phyloP scores from a whole-genome alignment of 2,113 vertebrate genomes.

The Miniopterus natalensis region DNA sequence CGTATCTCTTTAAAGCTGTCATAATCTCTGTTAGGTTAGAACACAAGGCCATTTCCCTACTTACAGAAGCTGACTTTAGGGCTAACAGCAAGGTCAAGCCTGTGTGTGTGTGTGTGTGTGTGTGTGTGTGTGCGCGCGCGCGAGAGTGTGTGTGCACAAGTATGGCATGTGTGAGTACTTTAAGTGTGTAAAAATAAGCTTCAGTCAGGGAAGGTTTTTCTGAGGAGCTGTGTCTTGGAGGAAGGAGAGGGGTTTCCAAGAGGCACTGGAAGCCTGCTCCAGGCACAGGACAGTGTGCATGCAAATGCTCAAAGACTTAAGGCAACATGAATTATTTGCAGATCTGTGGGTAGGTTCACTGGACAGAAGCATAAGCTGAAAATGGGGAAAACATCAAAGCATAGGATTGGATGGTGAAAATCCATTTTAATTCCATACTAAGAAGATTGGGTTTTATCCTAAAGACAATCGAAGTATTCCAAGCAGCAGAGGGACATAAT shows the following conservation, averaged over 20 bases:
- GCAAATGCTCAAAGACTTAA: background rate
- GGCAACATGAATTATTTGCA: background rate
- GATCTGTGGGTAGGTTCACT: background rate
- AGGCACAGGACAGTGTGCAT: background rate
- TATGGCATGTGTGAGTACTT: background rate
- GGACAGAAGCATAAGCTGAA: background rate
- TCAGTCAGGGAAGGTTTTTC: background rate
- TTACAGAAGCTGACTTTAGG: background rate
- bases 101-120: background rate
- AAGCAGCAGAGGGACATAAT: background rate
- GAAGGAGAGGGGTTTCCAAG: background rate
- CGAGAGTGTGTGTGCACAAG: background rate
- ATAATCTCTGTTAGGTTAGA: background rate
- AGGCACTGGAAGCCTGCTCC: background rate
- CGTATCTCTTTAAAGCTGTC: background rate
- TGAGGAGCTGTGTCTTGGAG: background rate
- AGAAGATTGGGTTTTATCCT: slow-evolving; percentile 41
- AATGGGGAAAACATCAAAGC: background rate
- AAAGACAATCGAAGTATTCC: slow-evolving; percentile 3
- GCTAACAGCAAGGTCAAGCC: background rate
- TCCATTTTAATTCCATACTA: slow-evolving; percentile 53
- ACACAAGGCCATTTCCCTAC: background rate
- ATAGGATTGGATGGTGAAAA: slow-evolving; percentile 34
- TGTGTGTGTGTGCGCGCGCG: background rate
- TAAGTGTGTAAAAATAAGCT: background rate